These are phyloP conservation scores for Spodoptera litura DNA, from an alignment of 1,140 invertebrate genomes.

Conservation along the genomic window DNA sequence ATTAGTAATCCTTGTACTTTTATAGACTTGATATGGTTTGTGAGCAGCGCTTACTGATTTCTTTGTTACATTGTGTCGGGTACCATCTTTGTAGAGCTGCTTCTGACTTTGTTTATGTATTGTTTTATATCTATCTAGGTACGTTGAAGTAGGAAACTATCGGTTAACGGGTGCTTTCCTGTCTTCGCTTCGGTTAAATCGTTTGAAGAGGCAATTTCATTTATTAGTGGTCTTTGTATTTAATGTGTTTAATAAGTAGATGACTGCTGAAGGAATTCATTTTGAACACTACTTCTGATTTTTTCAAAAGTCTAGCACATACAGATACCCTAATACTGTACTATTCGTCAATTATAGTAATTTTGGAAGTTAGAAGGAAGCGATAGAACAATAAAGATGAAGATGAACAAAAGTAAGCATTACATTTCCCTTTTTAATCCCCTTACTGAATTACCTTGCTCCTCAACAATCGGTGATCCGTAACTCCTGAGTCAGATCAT, in stretches of 20 bases:
- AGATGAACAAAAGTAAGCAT: too few species aligned
- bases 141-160: constrained; percentile 14
- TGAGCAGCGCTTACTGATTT: neutral
- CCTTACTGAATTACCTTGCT: too few species aligned
- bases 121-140: neutral
- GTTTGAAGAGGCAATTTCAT: constrained; percentile 18
- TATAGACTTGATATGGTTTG: constrained; percentile 7
- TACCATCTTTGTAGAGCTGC: neutral
- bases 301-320: too few species aligned
- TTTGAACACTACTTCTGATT: neutral
- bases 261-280: neutral
- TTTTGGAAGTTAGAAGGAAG: too few species aligned
- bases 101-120: neutral
- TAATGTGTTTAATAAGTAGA: too few species aligned
- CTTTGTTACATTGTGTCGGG: constrained; percentile 12
- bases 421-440: too few species aligned
- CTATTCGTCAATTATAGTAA: too few species aligned
- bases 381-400: too few species aligned
- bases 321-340: too few species aligned
- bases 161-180: constrained; percentile 7
- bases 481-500: constrained; percentile 9
- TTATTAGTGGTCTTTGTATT: neutral
- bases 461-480: too few species aligned
- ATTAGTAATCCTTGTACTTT: constrained; percentile 39
- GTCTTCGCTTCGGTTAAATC: constrained; percentile 11